Evolutionary conservation across 2,113 vertebrate genomes (phyloP).

Genomic region (Xenus cinereus): DNA sequence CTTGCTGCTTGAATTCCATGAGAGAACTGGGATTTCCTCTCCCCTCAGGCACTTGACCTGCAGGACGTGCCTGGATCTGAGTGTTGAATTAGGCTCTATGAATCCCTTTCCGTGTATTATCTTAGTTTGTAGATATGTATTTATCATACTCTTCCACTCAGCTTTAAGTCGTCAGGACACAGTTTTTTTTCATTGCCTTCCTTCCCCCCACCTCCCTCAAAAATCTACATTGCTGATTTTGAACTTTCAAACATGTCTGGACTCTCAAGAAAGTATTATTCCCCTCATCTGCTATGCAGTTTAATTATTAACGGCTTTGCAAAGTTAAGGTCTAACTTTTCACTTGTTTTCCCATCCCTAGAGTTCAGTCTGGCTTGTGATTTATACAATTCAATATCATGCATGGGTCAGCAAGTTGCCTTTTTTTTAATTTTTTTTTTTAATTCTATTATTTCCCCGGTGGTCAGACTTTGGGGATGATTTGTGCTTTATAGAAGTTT

Average conservation of each 20-base stretch:
- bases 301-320: not conserved
- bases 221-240: not conserved
- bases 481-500: not conserved
- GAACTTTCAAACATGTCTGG: not conserved
- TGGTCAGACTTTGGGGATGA: not conserved
- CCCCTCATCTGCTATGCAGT: not conserved
- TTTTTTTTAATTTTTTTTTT: not conserved
- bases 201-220: fast-evolving
- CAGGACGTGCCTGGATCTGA: not conserved
- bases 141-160: not conserved
- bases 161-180: not conserved
- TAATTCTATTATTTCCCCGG: not conserved
- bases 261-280: not conserved
- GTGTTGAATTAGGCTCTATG: not conserved
- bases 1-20: not conserved
- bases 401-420: not conserved
- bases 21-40: not conserved
- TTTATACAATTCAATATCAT: not conserved
- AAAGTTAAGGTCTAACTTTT: not conserved
- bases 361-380: not conserved
- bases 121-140: not conserved
- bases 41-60: not conserved
- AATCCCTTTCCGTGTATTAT: not conserved
- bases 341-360: not conserved
- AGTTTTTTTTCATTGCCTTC: not conserved